These are phyloP conservation scores for Ceratina australensis DNA, from an alignment of 1,140 invertebrate species.

Conservation along the genomic window DNA sequence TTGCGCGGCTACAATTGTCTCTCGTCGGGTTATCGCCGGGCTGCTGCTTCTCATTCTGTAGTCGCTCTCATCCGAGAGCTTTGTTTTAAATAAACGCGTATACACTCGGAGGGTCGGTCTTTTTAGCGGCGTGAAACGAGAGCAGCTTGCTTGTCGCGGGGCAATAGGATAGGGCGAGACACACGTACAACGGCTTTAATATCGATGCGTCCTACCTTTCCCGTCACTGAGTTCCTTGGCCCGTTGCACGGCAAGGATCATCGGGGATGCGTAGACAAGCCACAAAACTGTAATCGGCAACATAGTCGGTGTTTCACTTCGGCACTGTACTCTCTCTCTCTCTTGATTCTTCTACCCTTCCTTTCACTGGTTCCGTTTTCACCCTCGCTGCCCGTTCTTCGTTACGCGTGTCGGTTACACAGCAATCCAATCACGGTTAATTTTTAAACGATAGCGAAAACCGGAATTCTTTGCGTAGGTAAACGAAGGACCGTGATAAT, in stretches of 20 bases:
- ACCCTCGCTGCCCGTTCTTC: not conserved
- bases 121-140: not conserved
- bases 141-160: too few relatives aligned
- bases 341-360: not conserved
- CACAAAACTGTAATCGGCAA: slow-evolving; percentile 73
- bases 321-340: not conserved
- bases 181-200: slow-evolving; percentile 11
- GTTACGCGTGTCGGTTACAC: not conserved
- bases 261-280: slow-evolving; percentile 70
- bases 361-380: not conserved
- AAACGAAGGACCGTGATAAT: slow-evolving; percentile 17
- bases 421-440: slow-evolving; percentile 4
- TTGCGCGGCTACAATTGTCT: slow-evolving; percentile 50
- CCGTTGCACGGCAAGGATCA: slow-evolving; percentile 72
- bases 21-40: slow-evolving; percentile 38
- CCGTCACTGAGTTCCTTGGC: slow-evolving; percentile 74
- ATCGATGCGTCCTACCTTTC: slow-evolving; percentile 67
- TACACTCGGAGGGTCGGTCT: slow-evolving; percentile 3
- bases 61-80: slow-evolving; percentile 24
- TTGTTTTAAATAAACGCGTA: slow-evolving; percentile 14
- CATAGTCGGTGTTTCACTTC: slow-evolving; percentile 64
- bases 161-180: not conserved
- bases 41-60: slow-evolving; percentile 32
- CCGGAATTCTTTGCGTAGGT: not conserved
- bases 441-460: not conserved